Evolutionary conservation across 1,140 invertebrate genomes (phyloP), one percentile per base, ranked within the genome.

Genomic region (Drosophila sechellia): DNA sequence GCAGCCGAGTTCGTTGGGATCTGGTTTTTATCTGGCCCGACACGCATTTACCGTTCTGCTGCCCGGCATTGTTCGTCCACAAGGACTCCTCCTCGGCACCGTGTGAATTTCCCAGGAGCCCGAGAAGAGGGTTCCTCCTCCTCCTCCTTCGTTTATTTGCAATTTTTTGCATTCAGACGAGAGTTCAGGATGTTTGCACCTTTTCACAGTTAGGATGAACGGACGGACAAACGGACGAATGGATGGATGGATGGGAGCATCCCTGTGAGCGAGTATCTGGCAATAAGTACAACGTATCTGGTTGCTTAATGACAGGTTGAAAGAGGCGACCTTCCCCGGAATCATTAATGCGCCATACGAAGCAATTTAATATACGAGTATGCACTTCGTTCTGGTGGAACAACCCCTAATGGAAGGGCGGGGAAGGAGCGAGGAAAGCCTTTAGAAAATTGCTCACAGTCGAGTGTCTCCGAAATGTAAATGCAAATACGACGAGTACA

Each of bases 101-200:
- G 80, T 84, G 80, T 84, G 81, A 84, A 84, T 77, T 84, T 85
- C 80, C 79, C 77, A 73, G 76, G 80, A 79, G 53, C 61, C 58
- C 64, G 34, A 34, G 40, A 34, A 35, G 40, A 48, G 42, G 57
- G 31, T 69, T 71, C 6, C 31, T 31, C 31, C 46, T 40, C 25
- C 20, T 20, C 20, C 20, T 22, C 20, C 17, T 17, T 17, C 64
- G 64, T 57, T 70, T 70, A 70, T 60, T 63, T 79, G 63, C 77
- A 58, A 59, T 74, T 79, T 73, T 74, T 79, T 61, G 53, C 57
- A 58, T 63, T 73, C 54, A 49, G 17, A 25, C 35, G 59, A 50
- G 59, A 66, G 75, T 48, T 61, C 49, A 84, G 80, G 80, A 84
- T 84, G 81, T 85, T 84, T 83, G 80, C 80, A 84, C 80, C 80